Evolutionary conservation across 2,797 vertebrate species (phyloP).

Genomic region (Hipposideros larvatus): DNA sequence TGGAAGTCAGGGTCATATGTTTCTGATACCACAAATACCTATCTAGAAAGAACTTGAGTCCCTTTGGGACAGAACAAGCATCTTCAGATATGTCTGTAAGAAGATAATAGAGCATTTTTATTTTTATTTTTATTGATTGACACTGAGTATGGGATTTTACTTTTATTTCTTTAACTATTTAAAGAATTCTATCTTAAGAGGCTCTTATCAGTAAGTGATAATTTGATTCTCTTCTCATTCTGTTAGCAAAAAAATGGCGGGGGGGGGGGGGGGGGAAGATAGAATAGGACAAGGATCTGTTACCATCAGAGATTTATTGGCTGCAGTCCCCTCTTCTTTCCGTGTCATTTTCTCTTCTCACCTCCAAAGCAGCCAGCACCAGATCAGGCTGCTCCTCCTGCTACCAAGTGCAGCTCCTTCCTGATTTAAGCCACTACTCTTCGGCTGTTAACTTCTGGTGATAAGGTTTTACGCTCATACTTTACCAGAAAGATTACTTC

Average conservation of each 20-base stretch:
- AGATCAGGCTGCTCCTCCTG: background rate
- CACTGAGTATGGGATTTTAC: constrained; percentile 46
- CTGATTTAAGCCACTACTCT: background rate
- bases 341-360: background rate
- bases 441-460: constrained; percentile 46
- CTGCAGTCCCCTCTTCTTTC: background rate
- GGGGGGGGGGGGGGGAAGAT: no score
- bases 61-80: background rate
- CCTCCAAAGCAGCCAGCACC: background rate
- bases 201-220: constrained; percentile 41
- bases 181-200: constrained; percentile 50
- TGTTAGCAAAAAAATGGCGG: background rate
- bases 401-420: background rate
- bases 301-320: background rate
- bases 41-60: constrained; percentile 46
- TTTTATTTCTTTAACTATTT: constrained; percentile 72
- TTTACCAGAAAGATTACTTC: constrained; percentile 45
- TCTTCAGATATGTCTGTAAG: constrained; percentile 19
- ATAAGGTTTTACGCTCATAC: background rate
- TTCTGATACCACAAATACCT: constrained; percentile 17
- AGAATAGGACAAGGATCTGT: background rate
- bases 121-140: constrained; percentile 23
- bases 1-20: constrained; percentile 21
- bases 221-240: constrained; percentile 37
- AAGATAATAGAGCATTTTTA: constrained; percentile 9